Evolutionary conservation across 1,140 invertebrate genomes (phyloP), one percentile per base, ranked within the genome.

Genomic region (Drosophila murphyi): DNA sequence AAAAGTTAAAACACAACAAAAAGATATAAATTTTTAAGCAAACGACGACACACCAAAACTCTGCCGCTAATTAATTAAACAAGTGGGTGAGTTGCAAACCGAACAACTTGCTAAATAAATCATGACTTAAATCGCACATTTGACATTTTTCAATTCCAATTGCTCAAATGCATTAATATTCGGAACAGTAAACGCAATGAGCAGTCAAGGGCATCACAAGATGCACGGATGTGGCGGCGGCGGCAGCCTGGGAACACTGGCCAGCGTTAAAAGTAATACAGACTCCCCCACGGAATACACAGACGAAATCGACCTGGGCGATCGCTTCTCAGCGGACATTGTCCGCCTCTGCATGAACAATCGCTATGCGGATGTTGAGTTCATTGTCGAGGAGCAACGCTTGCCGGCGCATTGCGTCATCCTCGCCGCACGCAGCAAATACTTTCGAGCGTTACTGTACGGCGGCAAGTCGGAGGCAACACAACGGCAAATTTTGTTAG

Each of bases 371-470:
- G 98, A 99, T 94, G 95, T 99, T 6, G 96, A 95, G 5, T 93
- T 99, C 31, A 93, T 98, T 45, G 97, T 99, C 29, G 97, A 98
- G 92, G 96, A 96, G 60, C 94, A 96, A 80, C 93, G 94, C 67
- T 96, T 99, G 77, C 96, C 96, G 71, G 97, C 96, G 34, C 98
- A 99, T 93, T 96, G 96, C 90, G 96, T 98, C 2, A 79, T 92
- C 8, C 93, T 99, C 3, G 98, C 98, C 1, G 96, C 97, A 6
- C 94, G 98, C 77, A 98, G 97, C 91, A 96, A 99, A 83, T 99
- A 99, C 93, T 99, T 99, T 93, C 94, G 97, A 83, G 96, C 97
- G 56, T 93, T 99, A 29, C 94, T 98, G 20, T 98, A 95, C 94
- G 98, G 98, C 48, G 98, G 98, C 10, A 94, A 99, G 93, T 95